Evolutionary conservation across 92 coral and sea anemone genomes (phyloP).

Genomic region (Siderastrea radians): DNA sequence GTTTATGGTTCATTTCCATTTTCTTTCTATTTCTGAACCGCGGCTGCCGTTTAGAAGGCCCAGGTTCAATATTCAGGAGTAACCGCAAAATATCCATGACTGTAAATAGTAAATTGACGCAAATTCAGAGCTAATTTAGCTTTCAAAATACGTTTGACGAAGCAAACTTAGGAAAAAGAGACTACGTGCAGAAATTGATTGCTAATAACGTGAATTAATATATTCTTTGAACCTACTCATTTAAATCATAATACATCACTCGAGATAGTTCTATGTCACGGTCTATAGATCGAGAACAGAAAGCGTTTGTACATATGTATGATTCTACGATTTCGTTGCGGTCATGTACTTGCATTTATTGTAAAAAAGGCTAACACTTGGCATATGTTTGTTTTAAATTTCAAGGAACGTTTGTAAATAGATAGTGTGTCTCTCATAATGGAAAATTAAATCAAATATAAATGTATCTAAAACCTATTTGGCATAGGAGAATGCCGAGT

Average conservation of each 20-base stretch:
- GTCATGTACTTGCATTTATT: neutral
- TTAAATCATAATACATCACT: neutral
- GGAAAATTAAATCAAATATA: neutral
- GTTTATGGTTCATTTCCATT: conserved; percentile 7
- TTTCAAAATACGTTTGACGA: neutral
- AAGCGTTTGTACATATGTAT: neutral
- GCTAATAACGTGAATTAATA: conserved; percentile 13
- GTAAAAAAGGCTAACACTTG: neutral
- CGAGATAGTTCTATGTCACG: neutral
- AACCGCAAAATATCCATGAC: neutral
- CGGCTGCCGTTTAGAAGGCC: neutral
- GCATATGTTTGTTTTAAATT: neutral
- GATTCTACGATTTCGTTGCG: neutral
- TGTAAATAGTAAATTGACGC: conserved; percentile 7
- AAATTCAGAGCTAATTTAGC: neutral
- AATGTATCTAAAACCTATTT: conserved; percentile 22
- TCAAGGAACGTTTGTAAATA: conserved; percentile 8
- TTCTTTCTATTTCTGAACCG: neutral
- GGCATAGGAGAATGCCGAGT: neutral
- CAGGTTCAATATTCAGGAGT: neutral
- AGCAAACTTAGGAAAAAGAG: neutral
- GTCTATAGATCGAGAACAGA: neutral
- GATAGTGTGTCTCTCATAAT: neutral
- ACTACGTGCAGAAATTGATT: neutral
- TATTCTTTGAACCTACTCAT: neutral